phyloP scores from a whole-genome alignment of 2,797 vertebrate species.

The Botia kubotai region DNA sequence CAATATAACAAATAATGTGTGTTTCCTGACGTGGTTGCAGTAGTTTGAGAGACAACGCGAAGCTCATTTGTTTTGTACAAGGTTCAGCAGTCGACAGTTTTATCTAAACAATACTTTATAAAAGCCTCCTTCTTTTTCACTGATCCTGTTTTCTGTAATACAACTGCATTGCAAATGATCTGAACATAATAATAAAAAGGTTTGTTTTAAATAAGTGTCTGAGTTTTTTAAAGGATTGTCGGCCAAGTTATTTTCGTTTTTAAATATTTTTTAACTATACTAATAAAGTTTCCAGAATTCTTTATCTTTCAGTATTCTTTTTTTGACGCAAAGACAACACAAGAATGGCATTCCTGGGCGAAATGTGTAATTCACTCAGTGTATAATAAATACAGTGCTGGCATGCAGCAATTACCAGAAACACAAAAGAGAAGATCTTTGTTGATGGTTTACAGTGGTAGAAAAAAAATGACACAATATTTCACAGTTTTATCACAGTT shows the following conservation, averaged over 20 bases:
- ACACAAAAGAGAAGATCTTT: background rate
- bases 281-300: background rate
- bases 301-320: background rate
- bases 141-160: background rate
- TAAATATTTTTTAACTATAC: background rate
- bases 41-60: background rate
- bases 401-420: background rate
- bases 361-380: background rate
- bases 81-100: background rate
- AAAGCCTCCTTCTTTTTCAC: background rate
- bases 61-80: background rate
- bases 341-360: constrained; percentile 2
- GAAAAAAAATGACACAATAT: no score
- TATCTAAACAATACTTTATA: constrained; percentile 12
- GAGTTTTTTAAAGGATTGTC: background rate
- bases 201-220: constrained; percentile 4
- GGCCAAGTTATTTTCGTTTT: background rate
- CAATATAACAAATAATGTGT: background rate
- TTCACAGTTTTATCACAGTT: no score
- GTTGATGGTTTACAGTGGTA: no score
- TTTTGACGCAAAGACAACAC: background rate
- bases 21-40: background rate
- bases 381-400: constrained; percentile 9
- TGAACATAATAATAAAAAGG: background rate
- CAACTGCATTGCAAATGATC: background rate